phyloP scores from a whole-genome alignment of 1,140 invertebrate species.

The Bombus consobrinus region DNA sequence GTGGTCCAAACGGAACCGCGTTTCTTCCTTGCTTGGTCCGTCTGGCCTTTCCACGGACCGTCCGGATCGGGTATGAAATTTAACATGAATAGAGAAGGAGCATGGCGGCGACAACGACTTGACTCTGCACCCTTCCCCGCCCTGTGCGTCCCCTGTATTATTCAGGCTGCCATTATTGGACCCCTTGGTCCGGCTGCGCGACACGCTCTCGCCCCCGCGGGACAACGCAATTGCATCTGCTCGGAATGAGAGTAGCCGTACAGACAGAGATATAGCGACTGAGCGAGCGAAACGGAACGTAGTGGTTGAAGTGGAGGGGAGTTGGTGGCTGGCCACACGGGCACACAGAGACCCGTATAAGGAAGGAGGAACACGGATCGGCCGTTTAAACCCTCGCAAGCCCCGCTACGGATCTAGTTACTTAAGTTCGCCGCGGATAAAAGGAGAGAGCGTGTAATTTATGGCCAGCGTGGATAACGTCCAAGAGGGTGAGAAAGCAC shows the following conservation, averaged over 20 bases:
- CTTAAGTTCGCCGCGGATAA: slow-evolving; percentile 68
- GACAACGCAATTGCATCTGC: slow-evolving; percentile 77
- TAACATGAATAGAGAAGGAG: slow-evolving; percentile 64
- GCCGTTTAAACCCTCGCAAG: slow-evolving; percentile 66
- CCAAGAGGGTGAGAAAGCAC: slow-evolving; percentile 36
- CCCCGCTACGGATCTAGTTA: slow-evolving; percentile 67
- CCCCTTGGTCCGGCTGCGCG: slow-evolving; percentile 65
- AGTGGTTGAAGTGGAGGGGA: background rate
- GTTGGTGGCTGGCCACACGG: slow-evolving; percentile 35
- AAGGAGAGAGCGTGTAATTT: slow-evolving; percentile 65
- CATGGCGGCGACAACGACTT: slow-evolving; percentile 68
- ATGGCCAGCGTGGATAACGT: slow-evolving; percentile 59
- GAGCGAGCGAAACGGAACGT: too few relatives aligned
- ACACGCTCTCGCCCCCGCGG: slow-evolving; percentile 71
- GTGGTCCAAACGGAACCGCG: background rate
- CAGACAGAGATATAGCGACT: background rate
- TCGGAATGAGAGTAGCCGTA: slow-evolving; percentile 57
- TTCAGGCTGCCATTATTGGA: slow-evolving; percentile 73
- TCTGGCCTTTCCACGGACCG: background rate
- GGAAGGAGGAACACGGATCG: slow-evolving; percentile 52
- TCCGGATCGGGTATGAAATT: slow-evolving; percentile 66
- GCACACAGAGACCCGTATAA: slow-evolving; percentile 40
- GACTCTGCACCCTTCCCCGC: slow-evolving; percentile 47
- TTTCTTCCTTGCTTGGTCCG: background rate
- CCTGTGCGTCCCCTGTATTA: slow-evolving; percentile 71